A percentile compares a stretch with the other conserved stretches of the same genome.
Evolutionary conservation across 2,797 vertebrate species (phyloP).

Genomic region (Spinus olivaceus): DNA sequence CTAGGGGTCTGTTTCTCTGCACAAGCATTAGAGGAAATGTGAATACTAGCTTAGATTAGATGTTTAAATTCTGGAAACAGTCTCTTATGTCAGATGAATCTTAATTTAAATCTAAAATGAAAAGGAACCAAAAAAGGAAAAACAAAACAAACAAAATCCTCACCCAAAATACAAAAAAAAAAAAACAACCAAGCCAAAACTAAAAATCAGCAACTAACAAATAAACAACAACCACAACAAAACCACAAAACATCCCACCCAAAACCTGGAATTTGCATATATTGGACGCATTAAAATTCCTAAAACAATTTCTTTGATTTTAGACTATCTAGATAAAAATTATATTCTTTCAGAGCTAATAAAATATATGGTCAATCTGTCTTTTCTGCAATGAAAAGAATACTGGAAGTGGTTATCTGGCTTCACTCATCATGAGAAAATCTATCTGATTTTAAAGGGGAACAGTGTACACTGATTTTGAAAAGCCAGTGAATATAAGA

Average conservation of each 20-base stretch:
- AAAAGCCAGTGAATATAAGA: not conserved
- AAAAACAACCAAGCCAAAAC: not conserved
- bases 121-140: not conserved
- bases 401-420: not conserved
- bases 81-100: not conserved
- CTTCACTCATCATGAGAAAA: not conserved
- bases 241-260: fast-evolving
- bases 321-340: not conserved
- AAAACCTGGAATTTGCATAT: not conserved
- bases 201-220: not conserved
- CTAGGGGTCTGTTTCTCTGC: not conserved
- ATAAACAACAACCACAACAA: not conserved
- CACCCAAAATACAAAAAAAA: too few species aligned
- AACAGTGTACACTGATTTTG: not conserved
- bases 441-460: not conserved
- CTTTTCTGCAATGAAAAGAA: not conserved
- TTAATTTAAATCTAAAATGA: not conserved
- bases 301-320: not conserved
- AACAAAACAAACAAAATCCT: fast-evolving
- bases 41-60: not conserved
- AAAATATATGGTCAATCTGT: not conserved
- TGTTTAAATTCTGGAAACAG: not conserved
- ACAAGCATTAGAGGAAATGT: not conserved
- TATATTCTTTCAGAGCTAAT: not conserved
- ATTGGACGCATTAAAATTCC: not conserved